Evolutionary conservation across 2,888 invertebrate genomes (phyloP).

Genomic region (Rhogogaster chlorosoma): DNA sequence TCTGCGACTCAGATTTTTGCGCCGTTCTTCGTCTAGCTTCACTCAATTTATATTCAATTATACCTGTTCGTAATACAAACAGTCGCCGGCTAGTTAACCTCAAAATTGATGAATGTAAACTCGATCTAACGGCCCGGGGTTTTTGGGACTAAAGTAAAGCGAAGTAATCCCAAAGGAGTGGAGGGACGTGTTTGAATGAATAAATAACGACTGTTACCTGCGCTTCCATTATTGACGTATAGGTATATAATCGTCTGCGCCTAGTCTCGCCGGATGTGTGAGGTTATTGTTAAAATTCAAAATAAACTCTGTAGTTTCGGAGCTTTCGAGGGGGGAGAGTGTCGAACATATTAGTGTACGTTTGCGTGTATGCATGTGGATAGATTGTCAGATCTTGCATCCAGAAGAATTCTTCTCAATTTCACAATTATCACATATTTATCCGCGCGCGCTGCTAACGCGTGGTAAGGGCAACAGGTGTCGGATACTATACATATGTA

Average conservation of each 20-base stretch:
- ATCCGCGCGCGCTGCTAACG: not conserved
- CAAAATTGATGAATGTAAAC: not conserved
- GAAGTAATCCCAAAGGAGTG: not conserved
- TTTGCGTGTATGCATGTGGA: no score
- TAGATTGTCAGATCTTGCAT: not conserved
- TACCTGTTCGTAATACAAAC: not conserved
- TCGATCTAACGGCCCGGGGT: not conserved
- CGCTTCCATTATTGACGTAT: conserved; percentile 13
- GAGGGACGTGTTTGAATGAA: not conserved
- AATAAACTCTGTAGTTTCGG: not conserved
- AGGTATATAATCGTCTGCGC: not conserved
- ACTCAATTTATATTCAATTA: not conserved
- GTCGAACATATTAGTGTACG: no score
- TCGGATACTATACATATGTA: no score
- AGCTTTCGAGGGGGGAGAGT: not conserved
- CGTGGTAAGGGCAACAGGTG: not conserved
- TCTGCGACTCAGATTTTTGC: not conserved
- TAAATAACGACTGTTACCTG: conserved; percentile 32
- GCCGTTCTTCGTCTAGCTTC: not conserved
- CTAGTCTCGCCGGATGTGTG: not conserved
- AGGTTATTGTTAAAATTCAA: not conserved
- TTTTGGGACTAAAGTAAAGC: not conserved
- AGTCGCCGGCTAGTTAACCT: not conserved
- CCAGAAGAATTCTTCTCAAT: not conserved
- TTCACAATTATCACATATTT: not conserved